phyloP scores from a whole-genome alignment of 2,113 vertebrate species.

The Danio rerio region GRCz12tu NC_133190.1:18136501-18137000 shows the following conservation, averaged over 20 bases:
- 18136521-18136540: constrained; percentile 36
- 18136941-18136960: neutral
- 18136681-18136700: constrained; percentile 64
- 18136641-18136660: constrained; percentile 63
- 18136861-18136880: neutral
- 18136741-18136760: constrained; percentile 26
- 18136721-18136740: constrained; percentile 63
- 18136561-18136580: constrained; percentile 31
- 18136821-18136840: constrained; percentile 16
- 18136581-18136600: constrained; percentile 20
- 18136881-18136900: constrained; percentile 18
- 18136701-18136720: constrained; percentile 39
- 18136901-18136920: neutral
- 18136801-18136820: constrained; percentile 4
- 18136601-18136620: constrained; percentile 45
- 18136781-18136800: constrained; percentile 29
- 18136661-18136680: constrained; percentile 41
- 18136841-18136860: constrained; percentile 15
- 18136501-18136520: constrained; percentile 39
- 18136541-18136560: constrained; percentile 36
- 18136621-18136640: neutral
- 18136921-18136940: neutral
- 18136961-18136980: neutral
- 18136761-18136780: constrained; percentile 1
- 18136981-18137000: neutral